These are phyloP conservation scores for Thermophis baileyi DNA, from an alignment of 2,113 vertebrate species.

Conservation along the genomic window DNA sequence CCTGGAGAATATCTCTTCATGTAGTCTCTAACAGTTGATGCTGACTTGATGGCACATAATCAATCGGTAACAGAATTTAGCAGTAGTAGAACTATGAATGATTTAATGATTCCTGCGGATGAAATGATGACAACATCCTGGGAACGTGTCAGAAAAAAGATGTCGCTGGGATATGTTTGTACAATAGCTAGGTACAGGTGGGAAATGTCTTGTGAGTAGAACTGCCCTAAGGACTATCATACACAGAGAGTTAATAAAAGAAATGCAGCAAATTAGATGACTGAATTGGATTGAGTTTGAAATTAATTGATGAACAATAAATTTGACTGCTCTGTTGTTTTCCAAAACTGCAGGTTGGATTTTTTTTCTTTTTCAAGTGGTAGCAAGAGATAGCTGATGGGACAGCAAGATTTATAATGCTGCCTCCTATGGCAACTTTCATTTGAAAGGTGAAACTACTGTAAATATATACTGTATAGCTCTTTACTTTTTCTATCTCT, in stretches of 20 bases:
- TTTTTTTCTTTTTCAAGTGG: not conserved
- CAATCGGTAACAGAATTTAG: not conserved
- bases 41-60: not conserved
- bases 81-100: not conserved
- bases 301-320: not conserved
- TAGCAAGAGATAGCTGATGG: not conserved
- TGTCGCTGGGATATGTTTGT: not conserved
- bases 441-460: not conserved
- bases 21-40: not conserved
- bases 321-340: not conserved
- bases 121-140: not conserved
- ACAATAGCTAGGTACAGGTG: not conserved
- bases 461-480: not conserved
- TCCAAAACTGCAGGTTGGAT: not conserved
- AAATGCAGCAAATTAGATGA: not conserved
- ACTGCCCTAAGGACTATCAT: not conserved
- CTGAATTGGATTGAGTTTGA: not conserved
- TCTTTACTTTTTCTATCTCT: not conserved
- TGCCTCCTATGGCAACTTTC: not conserved
- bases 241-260: not conserved
- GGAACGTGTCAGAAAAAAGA: not conserved
- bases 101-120: not conserved
- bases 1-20: not conserved
- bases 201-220: not conserved
- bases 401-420: not conserved